Conservation (phyloP, 2,888 invertebrate species). For the Cosmia pyralina region DNA sequence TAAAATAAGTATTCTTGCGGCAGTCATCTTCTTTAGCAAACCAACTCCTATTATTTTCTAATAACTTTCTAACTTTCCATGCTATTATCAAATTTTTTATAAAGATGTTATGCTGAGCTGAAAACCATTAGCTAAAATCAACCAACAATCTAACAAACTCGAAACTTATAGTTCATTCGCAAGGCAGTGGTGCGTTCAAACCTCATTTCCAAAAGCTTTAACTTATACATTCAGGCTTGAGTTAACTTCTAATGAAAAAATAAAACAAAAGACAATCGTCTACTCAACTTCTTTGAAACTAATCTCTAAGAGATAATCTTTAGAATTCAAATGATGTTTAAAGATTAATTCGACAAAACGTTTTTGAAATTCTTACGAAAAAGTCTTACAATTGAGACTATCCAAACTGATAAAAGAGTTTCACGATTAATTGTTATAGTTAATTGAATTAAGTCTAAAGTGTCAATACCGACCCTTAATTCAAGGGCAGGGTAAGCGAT, state of each 20-base stretch:
- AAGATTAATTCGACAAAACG: neutral
- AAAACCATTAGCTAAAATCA: neutral
- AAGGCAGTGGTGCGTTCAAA: neutral
- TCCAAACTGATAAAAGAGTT: neutral
- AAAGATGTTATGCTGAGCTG: neutral
- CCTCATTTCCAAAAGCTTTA: neutral
- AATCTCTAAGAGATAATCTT: neutral
- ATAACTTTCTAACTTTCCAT: neutral
- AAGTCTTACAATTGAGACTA: neutral
- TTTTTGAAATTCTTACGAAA: neutral
- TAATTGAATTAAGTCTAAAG: constrained; percentile 30
- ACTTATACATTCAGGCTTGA: neutral
- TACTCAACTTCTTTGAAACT: neutral
- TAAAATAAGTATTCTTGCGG: neutral
- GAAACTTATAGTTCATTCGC: too few relatives aligned
- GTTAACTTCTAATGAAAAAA: neutral
- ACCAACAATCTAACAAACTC: neutral
- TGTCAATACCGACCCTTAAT: constrained; percentile 39
- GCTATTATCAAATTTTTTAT: neutral
- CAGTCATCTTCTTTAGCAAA: neutral
- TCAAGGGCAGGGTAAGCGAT: constrained; percentile 38
- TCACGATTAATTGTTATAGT: neutral
- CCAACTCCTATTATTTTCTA: neutral
- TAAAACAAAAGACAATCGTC: neutral
- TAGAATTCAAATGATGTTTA: neutral